A percentile compares a stretch with the other conserved stretches of the same genome.
phyloP scores from a whole-genome alignment of 2,797 vertebrate species.

The Eurystomus glaucurus region DNA sequence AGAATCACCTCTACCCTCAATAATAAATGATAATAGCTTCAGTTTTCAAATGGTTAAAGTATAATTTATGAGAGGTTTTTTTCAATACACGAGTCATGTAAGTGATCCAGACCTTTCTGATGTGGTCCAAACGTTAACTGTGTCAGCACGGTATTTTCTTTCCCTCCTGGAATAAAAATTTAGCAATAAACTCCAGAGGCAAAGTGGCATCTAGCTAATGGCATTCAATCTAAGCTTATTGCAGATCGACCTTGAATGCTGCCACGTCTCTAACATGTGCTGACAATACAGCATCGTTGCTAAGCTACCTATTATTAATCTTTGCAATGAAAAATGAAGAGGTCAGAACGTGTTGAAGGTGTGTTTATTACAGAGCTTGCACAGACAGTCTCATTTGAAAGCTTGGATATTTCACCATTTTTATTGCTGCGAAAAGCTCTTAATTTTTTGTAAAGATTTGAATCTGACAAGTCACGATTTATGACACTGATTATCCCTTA shows the following conservation, averaged over 20 bases:
- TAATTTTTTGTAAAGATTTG: neutral
- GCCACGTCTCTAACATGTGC: conserved; percentile 71
- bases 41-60: conserved; percentile 30
- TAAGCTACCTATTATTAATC: conserved; percentile 82
- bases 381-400: conserved; percentile 62
- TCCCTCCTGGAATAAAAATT: conserved; percentile 50
- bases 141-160: neutral
- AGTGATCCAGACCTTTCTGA: conserved; percentile 8
- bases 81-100: neutral
- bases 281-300: conserved; percentile 78
- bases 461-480: neutral
- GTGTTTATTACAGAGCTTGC: conserved; percentile 64
- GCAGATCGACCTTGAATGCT: conserved; percentile 76
- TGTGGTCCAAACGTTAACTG: conserved; percentile 20
- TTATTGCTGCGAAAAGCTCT: neutral
- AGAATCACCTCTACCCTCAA: neutral
- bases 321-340: conserved; percentile 77
- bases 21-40: neutral
- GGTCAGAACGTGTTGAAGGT: conserved; percentile 68
- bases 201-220: conserved; percentile 66
- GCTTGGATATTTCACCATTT: conserved; percentile 6
- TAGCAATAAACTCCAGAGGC: conserved; percentile 68
- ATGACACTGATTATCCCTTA: neutral
- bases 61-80: neutral
- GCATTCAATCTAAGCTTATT: conserved; percentile 69